Percentiles rank a stretch among this genome's conserved stretches.
These are phyloP conservation scores for Phrynosoma platyrhinos DNA, from an alignment of 2,113 vertebrate species.

Conservation along the genomic window DNA sequence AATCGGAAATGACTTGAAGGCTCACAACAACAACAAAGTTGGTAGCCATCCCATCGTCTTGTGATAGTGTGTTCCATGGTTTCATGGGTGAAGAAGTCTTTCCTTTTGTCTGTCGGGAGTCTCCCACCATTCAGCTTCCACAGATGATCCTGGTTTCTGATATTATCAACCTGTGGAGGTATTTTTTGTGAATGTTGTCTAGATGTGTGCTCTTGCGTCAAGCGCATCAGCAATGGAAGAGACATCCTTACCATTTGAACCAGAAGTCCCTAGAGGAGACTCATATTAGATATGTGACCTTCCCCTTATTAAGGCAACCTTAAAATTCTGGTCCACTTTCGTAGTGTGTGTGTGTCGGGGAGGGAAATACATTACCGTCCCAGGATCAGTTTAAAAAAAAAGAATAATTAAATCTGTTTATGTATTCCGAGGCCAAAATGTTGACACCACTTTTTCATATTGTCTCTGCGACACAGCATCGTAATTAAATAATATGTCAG, in stretches of 20 bases:
- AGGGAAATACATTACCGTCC: conserved; percentile 81
- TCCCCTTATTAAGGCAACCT: conserved; percentile 91
- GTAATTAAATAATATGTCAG: conserved; percentile 85
- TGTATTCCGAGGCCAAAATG: conserved; percentile 86
- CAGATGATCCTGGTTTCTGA: background rate
- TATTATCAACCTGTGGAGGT: background rate
- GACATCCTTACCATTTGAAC: conserved; percentile 82
- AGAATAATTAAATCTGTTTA: conserved; percentile 90
- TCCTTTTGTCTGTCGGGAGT: no score
- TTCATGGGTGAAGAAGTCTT: no score
- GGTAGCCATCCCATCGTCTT: no score
- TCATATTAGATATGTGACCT: conserved; percentile 88
- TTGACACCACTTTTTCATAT: conserved; percentile 89
- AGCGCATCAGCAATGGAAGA: conserved; percentile 36
- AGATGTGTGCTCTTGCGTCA: background rate
- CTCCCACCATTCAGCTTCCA: no score
- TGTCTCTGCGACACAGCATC: conserved; percentile 80
- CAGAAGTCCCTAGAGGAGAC: conserved; percentile 88
- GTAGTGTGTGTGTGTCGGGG: conserved; percentile 38
- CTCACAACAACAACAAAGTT: no score
- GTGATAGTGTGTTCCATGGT: no score
- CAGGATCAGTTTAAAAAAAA: conserved; percentile 79
- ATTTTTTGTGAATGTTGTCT: background rate
- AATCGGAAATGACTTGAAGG: no score
- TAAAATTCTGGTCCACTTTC: conserved; percentile 83